Base-by-base conservation (phyloP, 2,888 invertebrate genomes). In the Cephus rjabovi region DNA sequence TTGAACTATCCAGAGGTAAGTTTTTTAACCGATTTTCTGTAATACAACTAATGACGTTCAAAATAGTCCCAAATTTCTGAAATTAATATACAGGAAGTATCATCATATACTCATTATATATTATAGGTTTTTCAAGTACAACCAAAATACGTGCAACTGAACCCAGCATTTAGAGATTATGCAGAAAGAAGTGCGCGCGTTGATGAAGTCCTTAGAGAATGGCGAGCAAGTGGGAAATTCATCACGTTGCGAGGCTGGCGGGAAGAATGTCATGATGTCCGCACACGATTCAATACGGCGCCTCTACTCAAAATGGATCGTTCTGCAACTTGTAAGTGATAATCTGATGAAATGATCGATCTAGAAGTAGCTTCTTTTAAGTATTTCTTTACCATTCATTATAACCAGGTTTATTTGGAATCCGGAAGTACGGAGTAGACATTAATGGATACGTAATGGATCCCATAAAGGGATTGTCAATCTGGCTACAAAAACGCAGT, bases 181-280 rank as follows among this genome's bases (percentile, higher is more conserved):
- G 94, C 95, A 83, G 96, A 97, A 88, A 94, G 97, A 86, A 96
- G 96, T 81, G 93, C 93, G 77, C 94, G 95, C 89, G 93, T 98
- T 74, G 97, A 97, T 83, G 94, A 95, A 90, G 95, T 98, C 79
- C 93, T 98, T 86, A 94, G 94, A 86, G 95, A 96, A 89, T 93
- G 98, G 89, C 93, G 95, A 81, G 94, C 94, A 81, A 95, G 96
- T 86, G 95, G 96, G 88, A 94, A 95, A 85, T 96, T 98, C 90
- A 93, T 95, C 83, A 96, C 98, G 73, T 92, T 98, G 12, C 95
- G 95, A 89, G 98, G 98, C 31, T 98, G 98, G 98, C 94, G 98
- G 90, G 96, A 98, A 93, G 98, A 98, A 96, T 97, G 96, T 92
- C 98, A 96, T 91, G 97, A 97, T 92, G 97, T 98, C n/a, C 95